Evolutionary conservation across 2,888 invertebrate genomes (phyloP).

Genomic region (Ischnus inquisitorius): DNA sequence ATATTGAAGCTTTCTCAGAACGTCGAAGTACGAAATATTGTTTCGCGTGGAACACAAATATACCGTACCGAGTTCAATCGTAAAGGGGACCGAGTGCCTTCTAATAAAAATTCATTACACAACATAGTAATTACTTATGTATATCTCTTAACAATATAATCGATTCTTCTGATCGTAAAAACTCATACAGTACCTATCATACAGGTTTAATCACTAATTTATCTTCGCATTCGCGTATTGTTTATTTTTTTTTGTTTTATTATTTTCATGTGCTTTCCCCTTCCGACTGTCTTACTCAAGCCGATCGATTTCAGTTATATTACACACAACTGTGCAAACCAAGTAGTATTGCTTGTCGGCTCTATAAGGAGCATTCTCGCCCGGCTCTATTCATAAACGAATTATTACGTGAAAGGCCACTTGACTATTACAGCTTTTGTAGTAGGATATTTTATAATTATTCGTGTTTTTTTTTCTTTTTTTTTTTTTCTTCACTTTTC

Average conservation of each 20-base stretch:
- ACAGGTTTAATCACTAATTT: constrained; percentile 75
- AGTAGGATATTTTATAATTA: constrained; percentile 23
- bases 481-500: constrained; percentile 13
- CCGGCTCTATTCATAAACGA: constrained; percentile 40
- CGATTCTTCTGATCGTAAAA: constrained; percentile 78
- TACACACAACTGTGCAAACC: constrained; percentile 45
- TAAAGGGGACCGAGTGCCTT: constrained; percentile 86
- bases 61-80: constrained; percentile 83
- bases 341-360: constrained; percentile 56
- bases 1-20: constrained; percentile 81
- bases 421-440: constrained; percentile 42
- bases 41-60: constrained; percentile 78
- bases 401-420: constrained; percentile 66
- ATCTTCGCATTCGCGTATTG: constrained; percentile 58
- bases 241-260: constrained; percentile 31
- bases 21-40: constrained; percentile 81
- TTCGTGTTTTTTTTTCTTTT: constrained; percentile 35
- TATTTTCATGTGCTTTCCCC: constrained; percentile 12
- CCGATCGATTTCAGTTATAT: constrained; percentile 42
- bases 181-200: constrained; percentile 78
- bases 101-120: constrained; percentile 75
- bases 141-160: constrained; percentile 67
- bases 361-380: constrained; percentile 46
- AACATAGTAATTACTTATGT: constrained; percentile 75
- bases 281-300: constrained; percentile 31